Conservation (phyloP, 2,113 vertebrate species). For the Rhea pennata region DNA sequence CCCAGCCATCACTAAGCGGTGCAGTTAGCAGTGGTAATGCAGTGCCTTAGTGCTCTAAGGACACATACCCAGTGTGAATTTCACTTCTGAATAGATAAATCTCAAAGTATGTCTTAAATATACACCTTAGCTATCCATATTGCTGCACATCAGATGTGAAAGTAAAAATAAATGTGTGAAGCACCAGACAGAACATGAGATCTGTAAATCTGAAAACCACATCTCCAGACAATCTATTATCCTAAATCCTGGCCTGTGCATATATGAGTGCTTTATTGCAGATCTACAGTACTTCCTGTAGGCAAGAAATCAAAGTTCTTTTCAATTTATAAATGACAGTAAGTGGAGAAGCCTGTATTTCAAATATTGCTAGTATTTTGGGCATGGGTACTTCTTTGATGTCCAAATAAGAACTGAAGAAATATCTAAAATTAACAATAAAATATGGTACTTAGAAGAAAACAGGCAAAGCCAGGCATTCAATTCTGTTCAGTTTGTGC, state of each 20-base stretch:
- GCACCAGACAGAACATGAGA: constrained; percentile 51
- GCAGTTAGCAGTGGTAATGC: constrained; percentile 55
- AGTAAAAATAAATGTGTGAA: constrained; percentile 79
- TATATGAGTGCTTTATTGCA: constrained; percentile 15
- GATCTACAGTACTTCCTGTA: constrained; percentile 35
- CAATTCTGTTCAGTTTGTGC: not conserved
- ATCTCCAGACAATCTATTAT: not conserved
- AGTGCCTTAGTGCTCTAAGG: constrained; percentile 41
- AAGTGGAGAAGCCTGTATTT: constrained; percentile 9
- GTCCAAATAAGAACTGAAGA: not conserved
- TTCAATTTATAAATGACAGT: constrained; percentile 32
- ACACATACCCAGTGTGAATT: constrained; percentile 61
- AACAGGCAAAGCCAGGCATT: not conserved
- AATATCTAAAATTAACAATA: constrained; percentile 26
- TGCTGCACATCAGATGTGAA: constrained; percentile 77
- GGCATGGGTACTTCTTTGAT: constrained; percentile 23
- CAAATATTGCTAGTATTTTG: constrained; percentile 2
- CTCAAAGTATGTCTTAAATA: constrained; percentile 62
- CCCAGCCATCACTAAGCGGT: constrained; percentile 24
- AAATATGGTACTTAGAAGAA: not conserved
- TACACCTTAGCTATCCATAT: constrained; percentile 75
- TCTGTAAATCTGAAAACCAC: constrained; percentile 59
- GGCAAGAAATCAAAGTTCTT: constrained; percentile 63
- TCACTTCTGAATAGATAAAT: constrained; percentile 69
- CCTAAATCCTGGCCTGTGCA: not conserved